Evolutionary conservation across 2,888 invertebrate species (phyloP).

Genomic region (Pristionchus maxplancki): DNA sequence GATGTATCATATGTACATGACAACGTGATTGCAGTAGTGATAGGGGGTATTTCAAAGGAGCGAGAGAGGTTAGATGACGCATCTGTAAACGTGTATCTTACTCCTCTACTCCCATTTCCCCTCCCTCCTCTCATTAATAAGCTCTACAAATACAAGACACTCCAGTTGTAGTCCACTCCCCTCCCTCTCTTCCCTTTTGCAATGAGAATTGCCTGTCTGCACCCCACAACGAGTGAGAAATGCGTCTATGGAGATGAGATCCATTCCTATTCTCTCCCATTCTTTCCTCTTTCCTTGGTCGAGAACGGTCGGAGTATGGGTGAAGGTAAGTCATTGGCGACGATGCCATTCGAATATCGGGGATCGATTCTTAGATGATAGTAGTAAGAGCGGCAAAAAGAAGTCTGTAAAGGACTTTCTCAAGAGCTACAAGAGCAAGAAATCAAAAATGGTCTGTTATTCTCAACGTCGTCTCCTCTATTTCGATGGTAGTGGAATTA

Average conservation of each 20-base stretch:
- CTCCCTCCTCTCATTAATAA: slow-evolving; percentile 7
- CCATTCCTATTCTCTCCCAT: background rate
- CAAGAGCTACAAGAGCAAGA: slow-evolving; percentile 32
- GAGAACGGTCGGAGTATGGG: slow-evolving; percentile 25
- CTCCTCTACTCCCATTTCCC: background rate
- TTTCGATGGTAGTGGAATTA: too few species aligned
- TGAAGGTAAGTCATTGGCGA: background rate
- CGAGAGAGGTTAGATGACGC: background rate
- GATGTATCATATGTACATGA: background rate
- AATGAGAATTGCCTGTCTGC: slow-evolving; percentile 36
- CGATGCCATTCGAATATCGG: too few species aligned
- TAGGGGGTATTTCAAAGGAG: background rate
- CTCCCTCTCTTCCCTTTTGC: too few species aligned
- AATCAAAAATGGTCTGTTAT: background rate
- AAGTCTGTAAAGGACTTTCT: slow-evolving; percentile 4
- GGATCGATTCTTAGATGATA: slow-evolving; percentile 8
- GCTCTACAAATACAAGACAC: background rate
- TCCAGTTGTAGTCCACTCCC: background rate
- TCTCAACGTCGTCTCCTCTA: background rate
- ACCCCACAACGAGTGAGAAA: slow-evolving; percentile 1
- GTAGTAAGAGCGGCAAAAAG: slow-evolving; percentile 19
- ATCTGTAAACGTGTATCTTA: background rate
- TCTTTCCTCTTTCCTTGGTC: background rate
- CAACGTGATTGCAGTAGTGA: background rate
- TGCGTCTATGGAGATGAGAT: background rate